Percentiles rank a stretch among this genome's conserved stretches.
phyloP scores from a whole-genome alignment of 1,140 invertebrate genomes.

The Halesus radiatus region DNA sequence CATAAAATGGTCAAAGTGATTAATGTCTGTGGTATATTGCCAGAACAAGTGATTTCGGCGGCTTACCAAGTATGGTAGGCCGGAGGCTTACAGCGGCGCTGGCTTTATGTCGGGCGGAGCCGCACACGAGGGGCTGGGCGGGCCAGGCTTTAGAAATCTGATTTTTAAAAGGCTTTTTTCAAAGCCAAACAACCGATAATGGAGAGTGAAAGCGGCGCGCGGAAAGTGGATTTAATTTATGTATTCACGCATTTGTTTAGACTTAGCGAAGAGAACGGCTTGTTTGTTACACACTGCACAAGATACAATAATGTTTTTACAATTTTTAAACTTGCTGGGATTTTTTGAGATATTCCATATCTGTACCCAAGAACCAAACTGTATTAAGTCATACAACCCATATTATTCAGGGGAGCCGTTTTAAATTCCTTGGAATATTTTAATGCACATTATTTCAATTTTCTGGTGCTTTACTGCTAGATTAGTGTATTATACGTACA shows the following conservation, averaged over 20 bases:
- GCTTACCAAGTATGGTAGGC: constrained; percentile 23
- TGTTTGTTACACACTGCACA: no score
- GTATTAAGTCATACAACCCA: no score
- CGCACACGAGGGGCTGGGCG: background rate
- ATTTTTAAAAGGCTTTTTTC: constrained; percentile 31
- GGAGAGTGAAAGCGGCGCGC: constrained; percentile 20
- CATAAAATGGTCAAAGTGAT: constrained; percentile 41
- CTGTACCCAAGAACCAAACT: no score
- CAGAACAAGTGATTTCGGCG: constrained; percentile 39
- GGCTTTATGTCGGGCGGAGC: background rate
- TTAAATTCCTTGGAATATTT: no score
- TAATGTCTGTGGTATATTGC: constrained; percentile 36
- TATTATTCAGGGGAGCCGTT: no score
- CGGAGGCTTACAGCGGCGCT: background rate
- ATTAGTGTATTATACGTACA: no score
- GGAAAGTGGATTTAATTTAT: constrained; percentile 19
- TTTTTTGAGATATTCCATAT: no score
- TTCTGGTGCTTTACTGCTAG: no score
- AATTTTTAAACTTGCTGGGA: no score
- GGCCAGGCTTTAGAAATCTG: constrained; percentile 21
- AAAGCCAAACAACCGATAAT: constrained; percentile 33
- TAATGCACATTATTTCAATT: no score
- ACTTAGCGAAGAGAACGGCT: background rate
- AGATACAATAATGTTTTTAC: no score
- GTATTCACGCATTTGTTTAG: constrained; percentile 4